Evolutionary conservation across 1,140 invertebrate species (phyloP), one percentile per base, ranked within the genome.

Genomic region (Drosophila sp.): DNA sequence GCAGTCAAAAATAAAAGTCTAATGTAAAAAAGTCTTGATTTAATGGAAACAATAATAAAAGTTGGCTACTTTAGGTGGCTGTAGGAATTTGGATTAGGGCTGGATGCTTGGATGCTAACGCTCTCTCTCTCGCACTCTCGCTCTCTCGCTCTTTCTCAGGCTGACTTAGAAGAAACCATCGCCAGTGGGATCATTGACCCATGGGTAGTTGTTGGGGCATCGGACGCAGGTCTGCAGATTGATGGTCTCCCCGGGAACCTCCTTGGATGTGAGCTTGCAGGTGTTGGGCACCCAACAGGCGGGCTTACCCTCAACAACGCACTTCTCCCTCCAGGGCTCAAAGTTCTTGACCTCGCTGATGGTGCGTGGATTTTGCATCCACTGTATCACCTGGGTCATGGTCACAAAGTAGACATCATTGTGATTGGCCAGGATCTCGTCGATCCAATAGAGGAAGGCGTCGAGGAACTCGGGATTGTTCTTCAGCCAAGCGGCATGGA

Each of bases 311-410:
- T 97, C 95, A 0, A 97, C 96, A 14, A 94, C 92, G 87, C 97
- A 98, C 94, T 97, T 98, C 93, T 98, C 97, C 93, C 96, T 96
- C 97, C 97, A 98, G 13, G 97, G 96, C 86, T 98, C 97, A 92
- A 98, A 98, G 93, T 95, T 97, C 93, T 97, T 97, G 7, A 96
- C 95, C 89, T 98, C 96, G 27, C 94, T 94, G 64, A 97, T 91
- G 2, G 97, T 97, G 40, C 96, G 94, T 7, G 97, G 97, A 87
- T 97, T 98, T 90, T 98, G 97, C 91, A 99, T 98, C 97, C 98
- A 99, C 91, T 98, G 97, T 77, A 99, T 97, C 0, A 98, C 97
- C 92, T 98, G 97, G 2, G 97, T 98, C 96, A 98, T 98, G n/a
- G 97, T 99, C 0, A 98, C 97, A 90, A 99, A 98, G 93, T 98